Evolutionary conservation across 2,888 invertebrate species (phyloP), one percentile per base, ranked within the genome.

Genomic region (Acleris holmiana): DNA sequence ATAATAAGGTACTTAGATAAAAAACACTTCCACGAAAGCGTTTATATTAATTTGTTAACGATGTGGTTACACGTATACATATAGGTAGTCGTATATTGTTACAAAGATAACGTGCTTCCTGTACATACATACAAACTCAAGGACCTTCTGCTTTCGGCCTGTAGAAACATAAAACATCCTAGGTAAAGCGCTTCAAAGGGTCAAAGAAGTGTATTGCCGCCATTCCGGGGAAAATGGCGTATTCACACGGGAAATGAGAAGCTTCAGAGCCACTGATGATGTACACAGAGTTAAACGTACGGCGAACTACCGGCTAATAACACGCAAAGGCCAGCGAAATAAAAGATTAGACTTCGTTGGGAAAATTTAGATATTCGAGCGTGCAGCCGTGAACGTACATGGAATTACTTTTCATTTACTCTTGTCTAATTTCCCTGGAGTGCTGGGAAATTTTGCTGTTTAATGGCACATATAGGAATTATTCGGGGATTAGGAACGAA

Each of bases 241-340:
- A 86, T 91, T 90, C 89, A 91, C 68, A 76, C 73, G 79, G 78
- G 76, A 88, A 87, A 91, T 89, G 90, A 88, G 85, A 82, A 82
- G 72, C 80, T 75, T 74, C 70, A 70, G 68, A 68, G 60, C 59
- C 41, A 17, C 67, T 67, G 61, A 61, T 61, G 61, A 51, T 66
- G 56, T 61, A 66, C 55, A 66, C 61, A 53, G 40, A 35, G 40
- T 18, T 40, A 23, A 47, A 54, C 46, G 19, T 51, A 51, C 17
- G 6, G 18, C 50, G 23, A 41, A 49, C 21, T 23, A 58, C 41
- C 51, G 41, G 18, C 19, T 53, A 46, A 35, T 35, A 53, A 29
- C 60, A 60, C 53, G 19, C 41, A 59, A 59, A 25, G 21, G 41
- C 44, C 29, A 29, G 21, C 50, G 44, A 41, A 44, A 50, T 44